These are phyloP conservation scores for Phoxinus dragarum DNA, from an alignment of 2,797 vertebrate species.

Conservation along the genomic window DNA sequence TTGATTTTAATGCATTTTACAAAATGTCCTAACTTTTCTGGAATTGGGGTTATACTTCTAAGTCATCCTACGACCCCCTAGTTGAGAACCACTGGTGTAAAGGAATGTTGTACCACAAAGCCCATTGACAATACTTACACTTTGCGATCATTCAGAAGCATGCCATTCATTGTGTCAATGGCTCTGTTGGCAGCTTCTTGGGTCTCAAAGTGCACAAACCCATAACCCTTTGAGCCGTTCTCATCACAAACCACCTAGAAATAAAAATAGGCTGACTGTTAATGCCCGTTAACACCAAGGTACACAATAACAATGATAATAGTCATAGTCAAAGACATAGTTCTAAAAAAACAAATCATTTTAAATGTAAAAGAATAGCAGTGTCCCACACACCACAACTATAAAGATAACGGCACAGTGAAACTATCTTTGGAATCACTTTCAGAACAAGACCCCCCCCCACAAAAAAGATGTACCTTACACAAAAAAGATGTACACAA, in stretches of 20 bases:
- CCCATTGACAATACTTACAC: slow-evolving; percentile 83
- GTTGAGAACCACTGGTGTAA: not conserved
- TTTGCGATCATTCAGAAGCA: slow-evolving; percentile 97
- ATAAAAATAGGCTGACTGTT: not conserved
- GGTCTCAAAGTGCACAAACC: slow-evolving; percentile 98
- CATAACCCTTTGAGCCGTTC: slow-evolving; percentile 93
- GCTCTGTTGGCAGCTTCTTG: slow-evolving; percentile 91
- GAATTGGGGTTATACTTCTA: not conserved
- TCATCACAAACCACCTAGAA: slow-evolving; percentile 93
- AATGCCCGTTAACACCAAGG: not conserved
- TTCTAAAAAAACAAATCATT: not conserved
- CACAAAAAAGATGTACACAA: slow-evolving; percentile 81
- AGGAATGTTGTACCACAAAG: not conserved
- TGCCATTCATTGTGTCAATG: slow-evolving; percentile 96
- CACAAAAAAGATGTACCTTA: slow-evolving; percentile 83
- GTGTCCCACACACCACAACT: not conserved
- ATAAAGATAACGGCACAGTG: not conserved
- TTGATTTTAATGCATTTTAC: not conserved
- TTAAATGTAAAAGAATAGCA: not conserved
- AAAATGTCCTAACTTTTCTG: not conserved
- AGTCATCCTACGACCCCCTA: not conserved
- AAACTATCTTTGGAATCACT: not conserved
- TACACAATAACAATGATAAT: not conserved
- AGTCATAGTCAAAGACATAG: not conserved
- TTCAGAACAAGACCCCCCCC: not conserved